Percentiles rank a stretch among this genome's conserved stretches.
Evolutionary conservation across 2,888 invertebrate genomes (phyloP).

Genomic region (Euspilapteryx auroguttella): DNA sequence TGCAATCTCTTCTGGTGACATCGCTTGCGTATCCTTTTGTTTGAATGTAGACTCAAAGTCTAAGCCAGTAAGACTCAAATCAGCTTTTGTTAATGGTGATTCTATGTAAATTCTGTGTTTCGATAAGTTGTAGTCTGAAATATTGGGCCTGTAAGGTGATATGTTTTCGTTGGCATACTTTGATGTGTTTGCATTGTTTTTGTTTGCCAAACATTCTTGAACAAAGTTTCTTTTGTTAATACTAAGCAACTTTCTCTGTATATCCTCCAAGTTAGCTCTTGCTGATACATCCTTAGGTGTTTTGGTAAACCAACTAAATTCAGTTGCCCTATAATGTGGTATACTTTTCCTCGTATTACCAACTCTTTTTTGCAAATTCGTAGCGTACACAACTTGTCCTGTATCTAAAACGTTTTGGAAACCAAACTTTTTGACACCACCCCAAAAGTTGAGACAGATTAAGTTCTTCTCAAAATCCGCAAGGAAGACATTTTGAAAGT

Average conservation of each 20-base stretch:
- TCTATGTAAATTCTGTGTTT: conserved; percentile 30
- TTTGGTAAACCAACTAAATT: conserved; percentile 63
- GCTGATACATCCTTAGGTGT: conserved; percentile 59
- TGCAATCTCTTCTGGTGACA: conserved; percentile 21
- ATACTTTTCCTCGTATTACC: conserved; percentile 51
- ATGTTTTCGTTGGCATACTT: conserved; percentile 21
- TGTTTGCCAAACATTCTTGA: conserved; percentile 25
- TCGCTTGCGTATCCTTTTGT: conserved; percentile 22
- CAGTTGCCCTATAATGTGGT: conserved; percentile 63
- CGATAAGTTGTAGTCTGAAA: conserved; percentile 20
- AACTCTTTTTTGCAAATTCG: conserved; percentile 66
- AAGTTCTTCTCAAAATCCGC: conserved; percentile 57
- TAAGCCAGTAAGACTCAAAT: conserved; percentile 33
- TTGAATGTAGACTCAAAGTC: conserved; percentile 49
- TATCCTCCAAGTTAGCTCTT: conserved; percentile 34
- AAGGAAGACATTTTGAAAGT: conserved; percentile 62
- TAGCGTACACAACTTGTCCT: conserved; percentile 59
- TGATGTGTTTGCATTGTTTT: conserved; percentile 17
- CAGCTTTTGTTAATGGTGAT: conserved; percentile 22
- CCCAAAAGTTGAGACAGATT: conserved; percentile 59
- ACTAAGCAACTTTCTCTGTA: conserved; percentile 25
- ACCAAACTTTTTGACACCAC: conserved; percentile 46
- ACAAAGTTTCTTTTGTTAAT: conserved; percentile 20
- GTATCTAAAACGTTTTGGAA: conserved; percentile 57
- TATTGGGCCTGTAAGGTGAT: conserved; percentile 32